These are phyloP conservation scores for Pocillopora verrucosa DNA, from an alignment of 64 coral and sea anemone species.

Conservation along the genomic window DNA sequence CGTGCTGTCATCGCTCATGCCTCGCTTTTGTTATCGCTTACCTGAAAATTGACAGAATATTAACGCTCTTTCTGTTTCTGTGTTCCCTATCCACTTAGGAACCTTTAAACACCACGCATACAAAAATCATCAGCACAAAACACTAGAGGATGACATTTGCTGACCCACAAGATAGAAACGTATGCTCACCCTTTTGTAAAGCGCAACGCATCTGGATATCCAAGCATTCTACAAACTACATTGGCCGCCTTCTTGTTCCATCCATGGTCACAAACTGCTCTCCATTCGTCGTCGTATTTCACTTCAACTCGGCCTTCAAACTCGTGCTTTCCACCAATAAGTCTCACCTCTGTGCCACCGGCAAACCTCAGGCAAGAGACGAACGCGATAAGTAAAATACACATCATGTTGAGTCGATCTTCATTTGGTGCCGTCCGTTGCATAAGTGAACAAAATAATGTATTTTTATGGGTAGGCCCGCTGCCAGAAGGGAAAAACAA, in stretches of 20 bases:
- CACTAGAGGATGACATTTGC: not conserved
- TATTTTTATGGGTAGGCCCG: too few species aligned
- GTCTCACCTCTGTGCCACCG: constrained; percentile 26
- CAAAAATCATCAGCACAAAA: too few species aligned
- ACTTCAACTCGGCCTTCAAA: constrained; percentile 67
- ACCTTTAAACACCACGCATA: too few species aligned
- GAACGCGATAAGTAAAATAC: not conserved
- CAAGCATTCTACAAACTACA: constrained; percentile 74
- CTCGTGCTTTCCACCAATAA: constrained; percentile 52
- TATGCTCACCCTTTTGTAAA: constrained; percentile 58
- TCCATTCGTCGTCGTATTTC: constrained; percentile 46
- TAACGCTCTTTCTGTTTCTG: too few species aligned
- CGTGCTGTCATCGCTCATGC: too few species aligned
- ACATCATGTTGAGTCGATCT: not conserved
- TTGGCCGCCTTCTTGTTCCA: constrained; percentile 58
- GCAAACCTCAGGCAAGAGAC: not conserved
- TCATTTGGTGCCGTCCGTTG: too few species aligned
- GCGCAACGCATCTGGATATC: constrained; percentile 48
- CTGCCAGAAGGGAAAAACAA: too few species aligned
- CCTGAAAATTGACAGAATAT: too few species aligned
- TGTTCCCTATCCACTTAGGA: too few species aligned
- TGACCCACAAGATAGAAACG: not conserved
- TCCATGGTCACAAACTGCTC: constrained; percentile 65
- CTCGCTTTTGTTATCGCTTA: too few species aligned
- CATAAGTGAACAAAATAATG: too few species aligned